These are phyloP conservation scores for Lapara coniferarum DNA, from an alignment of 2,888 invertebrate species.

Conservation along the genomic window DNA sequence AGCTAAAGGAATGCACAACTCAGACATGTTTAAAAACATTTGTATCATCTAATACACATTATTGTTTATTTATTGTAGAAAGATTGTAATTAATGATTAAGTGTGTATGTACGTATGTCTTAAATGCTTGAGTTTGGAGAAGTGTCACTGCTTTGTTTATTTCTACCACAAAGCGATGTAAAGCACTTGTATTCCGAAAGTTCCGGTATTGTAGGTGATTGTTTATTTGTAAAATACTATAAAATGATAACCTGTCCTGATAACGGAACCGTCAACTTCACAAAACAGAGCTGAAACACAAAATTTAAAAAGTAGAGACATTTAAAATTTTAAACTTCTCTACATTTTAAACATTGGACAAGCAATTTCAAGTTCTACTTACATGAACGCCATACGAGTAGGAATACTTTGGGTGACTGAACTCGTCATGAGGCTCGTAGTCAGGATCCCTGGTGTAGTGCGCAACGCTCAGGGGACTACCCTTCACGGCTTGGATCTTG, in stretches of 20 bases:
- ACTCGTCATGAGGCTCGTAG: constrained; percentile 38
- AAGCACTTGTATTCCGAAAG: no score
- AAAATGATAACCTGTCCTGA: no score
- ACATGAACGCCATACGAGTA: constrained; percentile 70
- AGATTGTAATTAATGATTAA: not conserved
- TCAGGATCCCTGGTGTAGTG: constrained; percentile 49
- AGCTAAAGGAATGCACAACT: not conserved
- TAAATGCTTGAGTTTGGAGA: no score
- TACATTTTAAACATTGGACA: not conserved
- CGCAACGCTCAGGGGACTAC: constrained; percentile 48
- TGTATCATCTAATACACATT: not conserved
- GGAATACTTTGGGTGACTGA: constrained; percentile 59
- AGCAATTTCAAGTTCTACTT: constrained; percentile 47
- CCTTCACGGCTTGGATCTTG: constrained; percentile 47
- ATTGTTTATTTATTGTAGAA: not conserved
- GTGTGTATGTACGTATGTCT: not conserved
- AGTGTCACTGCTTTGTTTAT: no score
- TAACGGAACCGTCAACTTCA: no score
- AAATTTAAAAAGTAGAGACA: no score
- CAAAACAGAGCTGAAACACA: no score
- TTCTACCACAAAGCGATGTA: no score
- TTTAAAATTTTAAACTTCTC: no score
- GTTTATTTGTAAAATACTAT: no score
- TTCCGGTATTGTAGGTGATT: no score
- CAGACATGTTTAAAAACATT: not conserved